A percentile compares a stretch with the other conserved stretches of the same genome.
Conservation (phyloP, 2,113 vertebrate species). For the Abramis brama region DNA sequence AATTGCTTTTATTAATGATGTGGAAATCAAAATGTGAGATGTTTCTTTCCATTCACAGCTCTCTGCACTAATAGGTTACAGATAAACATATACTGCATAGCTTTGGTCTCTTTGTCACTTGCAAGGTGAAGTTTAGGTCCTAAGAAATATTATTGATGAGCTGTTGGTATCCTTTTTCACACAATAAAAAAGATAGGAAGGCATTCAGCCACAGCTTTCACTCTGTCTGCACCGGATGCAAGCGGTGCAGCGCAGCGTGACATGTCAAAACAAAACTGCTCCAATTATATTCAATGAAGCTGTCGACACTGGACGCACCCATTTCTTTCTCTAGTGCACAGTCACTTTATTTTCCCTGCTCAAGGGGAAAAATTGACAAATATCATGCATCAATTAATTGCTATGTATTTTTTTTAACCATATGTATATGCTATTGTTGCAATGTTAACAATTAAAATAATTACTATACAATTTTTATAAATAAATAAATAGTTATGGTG, state of each 20-base stretch:
- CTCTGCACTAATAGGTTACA: constrained; percentile 10
- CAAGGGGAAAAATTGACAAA: neutral
- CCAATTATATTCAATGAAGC: constrained; percentile 28
- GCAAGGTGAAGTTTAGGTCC: constrained; percentile 23
- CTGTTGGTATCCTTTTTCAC: constrained; percentile 3
- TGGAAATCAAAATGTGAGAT: constrained; percentile 52
- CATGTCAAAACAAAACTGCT: neutral
- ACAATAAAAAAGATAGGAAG: neutral
- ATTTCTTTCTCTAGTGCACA: constrained; percentile 1
- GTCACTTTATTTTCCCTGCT: neutral
- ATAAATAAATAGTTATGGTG: neutral
- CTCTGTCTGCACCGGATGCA: neutral
- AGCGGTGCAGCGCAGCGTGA: neutral
- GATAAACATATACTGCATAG: constrained; percentile 13
- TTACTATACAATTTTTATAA: neutral
- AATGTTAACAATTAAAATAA: neutral
- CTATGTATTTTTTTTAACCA: neutral
- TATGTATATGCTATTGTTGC: neutral
- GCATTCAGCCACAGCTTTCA: neutral
- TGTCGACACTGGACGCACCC: neutral
- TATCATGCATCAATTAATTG: neutral
- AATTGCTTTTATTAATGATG: constrained; percentile 51
- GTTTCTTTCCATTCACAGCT: constrained; percentile 37
- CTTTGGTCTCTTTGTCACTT: constrained; percentile 27
- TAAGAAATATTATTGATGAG: constrained; percentile 36